Base-by-base conservation (phyloP, 2,797 vertebrate genomes). In the Synaphobranchus kaupii region DNA sequence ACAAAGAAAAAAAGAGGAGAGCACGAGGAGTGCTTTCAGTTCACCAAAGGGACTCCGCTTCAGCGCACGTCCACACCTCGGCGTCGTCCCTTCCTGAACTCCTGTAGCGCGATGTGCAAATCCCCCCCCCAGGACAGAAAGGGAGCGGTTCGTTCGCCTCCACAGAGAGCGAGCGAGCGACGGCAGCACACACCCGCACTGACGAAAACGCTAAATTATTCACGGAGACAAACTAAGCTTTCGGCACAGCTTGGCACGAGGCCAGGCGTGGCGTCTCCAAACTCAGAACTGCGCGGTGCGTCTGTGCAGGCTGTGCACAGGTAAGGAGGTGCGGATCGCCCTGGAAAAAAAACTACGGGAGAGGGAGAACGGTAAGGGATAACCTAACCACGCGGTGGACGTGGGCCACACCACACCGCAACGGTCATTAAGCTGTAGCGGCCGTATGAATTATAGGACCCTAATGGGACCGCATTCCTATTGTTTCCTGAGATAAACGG, bases 131-230 rank as follows among this genome's bases (percentile, higher is more conserved):
- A 34, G 31, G 31, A 17, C n/a, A 63, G 34, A 63, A 76, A 63
- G 25, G 39, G 60, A 66, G 22, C 60, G 66, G 17, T 25, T 56
- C 54, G 31, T n/a, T 12, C 10, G 10, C 66, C 78, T 3, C 39
- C 15, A 44, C 47, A 31, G 34, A 44, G 56, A 54, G 22, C 58
- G 78, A 63, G 44, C 44, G 58, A 22, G 22, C 25, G 50, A 78
- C 9, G 1, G 12, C 39, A 3, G 85, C 3, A 1, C 25, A 2
- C n/a, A 8, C n/a, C 6, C n/a, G n/a, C 66, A 3, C 28, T n/a
- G 66, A 71, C n/a, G 31, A 34, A 86, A 82, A 82, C 63, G 76
- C 60, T 60, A 4, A 86, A 81, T 86, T 48, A 86, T 83, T 86
- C 76, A 86, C 66, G 1, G 80, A 56, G 76, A 44, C 78, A 86